A percentile compares a stretch with the other conserved stretches of the same genome.
These are phyloP conservation scores for Xiphophorus maculatus DNA, from an alignment of 2,113 vertebrate species.

Conservation along the genomic window DNA sequence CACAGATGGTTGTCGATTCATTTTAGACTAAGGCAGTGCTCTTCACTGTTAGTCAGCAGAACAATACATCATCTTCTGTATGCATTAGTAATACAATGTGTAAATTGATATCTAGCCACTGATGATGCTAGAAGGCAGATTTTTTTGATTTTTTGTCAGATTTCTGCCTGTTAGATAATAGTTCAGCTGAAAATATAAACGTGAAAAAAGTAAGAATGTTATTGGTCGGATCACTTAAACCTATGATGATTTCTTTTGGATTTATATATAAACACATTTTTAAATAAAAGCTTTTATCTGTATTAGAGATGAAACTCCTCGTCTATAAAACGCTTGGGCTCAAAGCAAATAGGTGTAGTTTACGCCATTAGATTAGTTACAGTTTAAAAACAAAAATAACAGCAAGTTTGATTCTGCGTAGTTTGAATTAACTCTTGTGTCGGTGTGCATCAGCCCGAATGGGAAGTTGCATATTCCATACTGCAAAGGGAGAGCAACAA, in stretches of 20 bases:
- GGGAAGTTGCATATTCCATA: conserved; percentile 23
- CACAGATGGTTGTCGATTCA: conserved; percentile 12
- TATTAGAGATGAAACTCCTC: not conserved
- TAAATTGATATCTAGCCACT: not conserved
- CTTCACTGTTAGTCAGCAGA: conserved; percentile 11
- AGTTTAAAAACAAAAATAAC: not conserved
- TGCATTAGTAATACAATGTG: not conserved
- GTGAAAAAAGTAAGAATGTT: no score
- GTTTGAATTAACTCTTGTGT: conserved; percentile 34
- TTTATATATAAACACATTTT: not conserved
- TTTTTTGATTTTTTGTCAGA: not conserved
- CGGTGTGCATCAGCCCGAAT: conserved; percentile 35
- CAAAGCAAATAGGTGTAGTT: not conserved
- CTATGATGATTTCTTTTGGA: no score
- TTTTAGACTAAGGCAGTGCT: conserved; percentile 18
- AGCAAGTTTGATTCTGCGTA: not conserved
- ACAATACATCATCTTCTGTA: not conserved
- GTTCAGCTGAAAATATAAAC: conserved; percentile 6
- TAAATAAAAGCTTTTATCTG: not conserved
- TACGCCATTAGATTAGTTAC: not conserved
- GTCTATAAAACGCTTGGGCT: not conserved
- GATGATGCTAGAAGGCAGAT: not conserved
- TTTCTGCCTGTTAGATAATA: conserved; percentile 24
- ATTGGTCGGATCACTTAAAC: not conserved
- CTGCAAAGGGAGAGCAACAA: not conserved